Percentiles rank a stretch among this genome's conserved stretches.
phyloP scores from a whole-genome alignment of 2,797 vertebrate genomes.

The Babyrousa celebensis region DNA sequence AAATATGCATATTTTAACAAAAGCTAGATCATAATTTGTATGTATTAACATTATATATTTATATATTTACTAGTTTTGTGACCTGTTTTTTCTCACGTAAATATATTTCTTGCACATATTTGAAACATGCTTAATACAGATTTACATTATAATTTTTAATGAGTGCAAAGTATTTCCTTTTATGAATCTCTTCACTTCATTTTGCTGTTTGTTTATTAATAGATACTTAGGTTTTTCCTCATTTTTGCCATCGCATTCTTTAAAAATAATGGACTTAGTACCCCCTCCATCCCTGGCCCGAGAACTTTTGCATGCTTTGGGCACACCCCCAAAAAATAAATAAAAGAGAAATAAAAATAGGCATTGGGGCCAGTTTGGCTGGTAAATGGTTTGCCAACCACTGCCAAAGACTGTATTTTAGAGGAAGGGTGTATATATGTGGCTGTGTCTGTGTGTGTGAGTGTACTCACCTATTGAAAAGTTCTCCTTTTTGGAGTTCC shows the following conservation, averaged over 20 bases:
- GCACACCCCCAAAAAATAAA: too few relatives aligned
- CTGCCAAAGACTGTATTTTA: not conserved
- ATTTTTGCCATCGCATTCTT: constrained; percentile 16
- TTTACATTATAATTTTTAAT: constrained; percentile 58
- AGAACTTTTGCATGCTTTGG: too few relatives aligned
- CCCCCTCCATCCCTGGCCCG: too few relatives aligned
- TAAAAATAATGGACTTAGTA: constrained; percentile 19
- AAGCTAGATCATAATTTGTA: not conserved
- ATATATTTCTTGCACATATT: constrained; percentile 36
- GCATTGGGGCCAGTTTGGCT: not conserved
- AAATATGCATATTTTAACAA: not conserved
- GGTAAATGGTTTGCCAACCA: not conserved
- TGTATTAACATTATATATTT: not conserved
- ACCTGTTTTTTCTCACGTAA: constrained; percentile 30
- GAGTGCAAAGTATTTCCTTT: not conserved
- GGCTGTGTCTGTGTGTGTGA: rapidly evolving
- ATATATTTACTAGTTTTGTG: not conserved
- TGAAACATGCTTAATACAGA: constrained; percentile 13
- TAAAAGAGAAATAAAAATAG: not conserved
- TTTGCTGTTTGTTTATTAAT: not conserved
- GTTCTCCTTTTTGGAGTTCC: not conserved
- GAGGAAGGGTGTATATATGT: not conserved
- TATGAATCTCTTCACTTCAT: constrained; percentile 42
- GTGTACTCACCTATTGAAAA: not conserved
- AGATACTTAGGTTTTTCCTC: not conserved